phyloP scores from a whole-genome alignment of 35 echinoderm and acorn worm species.

The Ptychodera flava region DNA sequence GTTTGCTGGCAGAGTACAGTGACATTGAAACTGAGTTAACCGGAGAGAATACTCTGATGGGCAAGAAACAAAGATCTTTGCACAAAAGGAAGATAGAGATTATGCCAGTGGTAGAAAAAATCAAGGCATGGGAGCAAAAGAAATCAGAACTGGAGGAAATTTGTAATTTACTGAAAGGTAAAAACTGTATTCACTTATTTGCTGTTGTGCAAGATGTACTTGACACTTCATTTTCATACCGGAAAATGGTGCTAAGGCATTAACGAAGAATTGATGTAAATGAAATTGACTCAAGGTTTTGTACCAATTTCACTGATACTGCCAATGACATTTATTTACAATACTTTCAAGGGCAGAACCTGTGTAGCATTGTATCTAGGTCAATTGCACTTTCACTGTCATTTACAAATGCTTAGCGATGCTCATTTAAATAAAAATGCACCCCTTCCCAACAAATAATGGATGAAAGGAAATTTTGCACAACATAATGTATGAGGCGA shows the following conservation, averaged over 20 bases:
- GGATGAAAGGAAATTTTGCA: too few relatives aligned
- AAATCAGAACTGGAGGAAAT: conserved; percentile 47
- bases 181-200: not conserved
- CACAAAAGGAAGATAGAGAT: conserved; percentile 20
- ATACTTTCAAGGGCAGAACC: too few relatives aligned
- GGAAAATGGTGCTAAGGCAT: not conserved
- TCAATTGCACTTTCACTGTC: too few relatives aligned
- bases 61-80: not conserved
- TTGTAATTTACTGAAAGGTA: conserved; percentile 36
- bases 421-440: too few relatives aligned
- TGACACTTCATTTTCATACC: not conserved
- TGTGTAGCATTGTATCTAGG: too few relatives aligned
- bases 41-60: not conserved
- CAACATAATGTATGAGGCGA: too few relatives aligned
- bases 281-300: not conserved
- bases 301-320: not conserved
- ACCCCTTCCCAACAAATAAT: too few relatives aligned
- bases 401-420: too few relatives aligned
- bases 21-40: not conserved
- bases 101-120: conserved; percentile 26
- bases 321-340: conserved; percentile 8
- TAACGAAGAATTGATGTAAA: not conserved
- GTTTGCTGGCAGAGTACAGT: not conserved
- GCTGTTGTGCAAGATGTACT: not conserved
- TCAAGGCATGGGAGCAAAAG: conserved; percentile 17